Evolutionary conservation across 2,888 invertebrate species (phyloP), one percentile per base, ranked within the genome.

Genomic region (Oegoconia quadripuncta): DNA sequence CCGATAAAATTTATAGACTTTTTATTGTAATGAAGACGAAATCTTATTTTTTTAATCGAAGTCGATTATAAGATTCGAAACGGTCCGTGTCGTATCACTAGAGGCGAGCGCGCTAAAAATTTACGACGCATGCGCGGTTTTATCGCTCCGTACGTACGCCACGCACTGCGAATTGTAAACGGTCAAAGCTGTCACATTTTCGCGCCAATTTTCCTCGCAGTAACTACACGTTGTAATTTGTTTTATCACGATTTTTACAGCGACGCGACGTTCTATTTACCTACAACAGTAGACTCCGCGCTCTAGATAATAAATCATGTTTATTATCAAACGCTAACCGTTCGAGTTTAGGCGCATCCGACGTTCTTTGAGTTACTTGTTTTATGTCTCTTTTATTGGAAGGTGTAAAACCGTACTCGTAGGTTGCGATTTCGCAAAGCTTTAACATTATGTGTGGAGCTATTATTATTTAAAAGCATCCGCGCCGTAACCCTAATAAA

Each of bases 121-220:
- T 65, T 60, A 64, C 61, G 39, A 55, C 63, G 55, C 62, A 54
- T 64, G 60, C 59, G 59, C 55, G 46, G 46, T 55, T 58, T 66
- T 71, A 67, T 66, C 67, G 64, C 55, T 57, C 35, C 47, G 50
- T 36, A 39, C 43, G 40, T 30, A 37, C 26, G 28, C 31, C 45
- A 44, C 34, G 38, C 37, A 38, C 18, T 8, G 48, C 51, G 39
- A 36, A 37, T 46, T 39, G 43, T 49, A 45, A 47, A 56, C 50
- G 48, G 45, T 45, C 45, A 42, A 50, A 55, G 48, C 51, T 58
- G 61, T 64, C 59, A 64, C 48, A 64, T 74, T 75, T 76, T 74
- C 71, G 72, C 79, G 74, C 73, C 70, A 74, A 64, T 68, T 70
- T 64, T 54, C 38, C 46, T 44, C 46, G 39, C 46, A 34, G 37